Evolutionary conservation across 2,113 vertebrate genomes (phyloP).

Genomic region (Bos taurus): ARS-UCD2.0 NC_037335.1:63315001-63315500

Average conservation of each 20-base stretch:
- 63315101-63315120: neutral
- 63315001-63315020: neutral
- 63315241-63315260: neutral
- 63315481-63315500: neutral
- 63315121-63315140: neutral
- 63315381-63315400: neutral
- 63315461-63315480: neutral
- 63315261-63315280: neutral
- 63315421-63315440: neutral
- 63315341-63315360: neutral
- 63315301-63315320: neutral
- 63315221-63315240: neutral
- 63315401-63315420: neutral
- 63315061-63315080: neutral
- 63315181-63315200: neutral
- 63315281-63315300: neutral
- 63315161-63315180: neutral
- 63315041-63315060: neutral
- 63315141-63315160: neutral
- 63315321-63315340: neutral
- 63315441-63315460: neutral
- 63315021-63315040: neutral
- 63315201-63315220: neutral
- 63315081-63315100: neutral
- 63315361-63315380: neutral